Evolutionary conservation across 2,113 vertebrate genomes (phyloP).

Genomic region (Saguinus midas): DNA sequence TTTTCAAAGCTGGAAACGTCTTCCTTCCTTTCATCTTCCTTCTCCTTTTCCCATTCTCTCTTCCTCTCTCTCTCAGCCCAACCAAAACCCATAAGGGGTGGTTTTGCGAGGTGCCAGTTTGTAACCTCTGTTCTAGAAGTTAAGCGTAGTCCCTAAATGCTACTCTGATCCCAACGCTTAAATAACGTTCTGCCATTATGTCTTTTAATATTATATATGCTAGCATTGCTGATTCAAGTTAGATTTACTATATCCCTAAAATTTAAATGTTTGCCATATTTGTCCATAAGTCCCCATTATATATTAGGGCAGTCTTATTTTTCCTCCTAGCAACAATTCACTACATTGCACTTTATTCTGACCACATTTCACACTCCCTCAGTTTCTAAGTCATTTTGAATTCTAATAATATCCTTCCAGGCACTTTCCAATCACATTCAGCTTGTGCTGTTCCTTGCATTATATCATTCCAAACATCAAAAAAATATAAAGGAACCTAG

Average conservation of each 20-base stretch:
- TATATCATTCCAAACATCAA: slow-evolving; percentile 14
- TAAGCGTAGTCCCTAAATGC: neutral
- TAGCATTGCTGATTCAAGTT: neutral
- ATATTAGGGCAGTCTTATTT: neutral
- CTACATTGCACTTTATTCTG: neutral
- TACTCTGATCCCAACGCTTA: neutral
- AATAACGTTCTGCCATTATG: neutral
- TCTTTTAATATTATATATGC: neutral
- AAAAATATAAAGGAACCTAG: neutral
- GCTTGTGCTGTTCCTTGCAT: neutral
- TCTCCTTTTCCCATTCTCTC: neutral
- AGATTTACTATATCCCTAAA: neutral
- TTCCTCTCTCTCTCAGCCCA: neutral
- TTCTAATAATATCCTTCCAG: neutral
- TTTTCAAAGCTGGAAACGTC: neutral
- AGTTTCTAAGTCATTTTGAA: neutral
- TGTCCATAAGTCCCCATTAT: neutral
- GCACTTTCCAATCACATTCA: neutral
- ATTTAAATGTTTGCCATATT: neutral
- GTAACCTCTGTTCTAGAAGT: neutral
- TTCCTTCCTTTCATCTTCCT: neutral
- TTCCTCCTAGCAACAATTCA: neutral
- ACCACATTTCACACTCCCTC: neutral
- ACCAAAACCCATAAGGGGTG: neutral
- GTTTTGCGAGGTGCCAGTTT: neutral